Conservation (phyloP, 2,113 vertebrate species). For the Grammatotria lemairii region DNA sequence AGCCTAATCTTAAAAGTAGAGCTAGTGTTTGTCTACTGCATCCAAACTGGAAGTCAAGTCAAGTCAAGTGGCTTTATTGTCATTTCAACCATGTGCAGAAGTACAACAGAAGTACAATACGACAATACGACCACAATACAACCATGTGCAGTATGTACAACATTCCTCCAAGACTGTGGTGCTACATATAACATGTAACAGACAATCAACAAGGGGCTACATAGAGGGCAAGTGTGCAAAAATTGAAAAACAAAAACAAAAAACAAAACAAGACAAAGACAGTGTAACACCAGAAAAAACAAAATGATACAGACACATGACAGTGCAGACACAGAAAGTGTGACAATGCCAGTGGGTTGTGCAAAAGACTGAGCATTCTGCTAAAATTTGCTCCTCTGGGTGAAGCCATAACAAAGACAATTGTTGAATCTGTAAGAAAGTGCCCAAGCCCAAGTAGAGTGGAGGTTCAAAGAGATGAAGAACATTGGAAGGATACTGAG, state of each 20-base stretch:
- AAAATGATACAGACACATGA: not conserved
- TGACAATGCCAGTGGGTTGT: not conserved
- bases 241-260: not conserved
- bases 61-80: not conserved
- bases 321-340: not conserved
- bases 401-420: no score
- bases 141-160: not conserved
- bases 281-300: not conserved
- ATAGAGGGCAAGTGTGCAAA: not conserved
- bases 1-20: not conserved
- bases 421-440: no score
- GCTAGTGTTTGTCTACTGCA: not conserved
- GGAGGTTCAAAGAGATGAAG: not conserved
- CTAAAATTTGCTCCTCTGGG: not conserved
- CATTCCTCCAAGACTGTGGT: not conserved
- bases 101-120: not conserved
- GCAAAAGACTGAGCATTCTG: not conserved
- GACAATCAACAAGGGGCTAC: not conserved
- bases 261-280: not conserved
- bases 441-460: not conserved
- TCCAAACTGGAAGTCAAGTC: not conserved
- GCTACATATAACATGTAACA: not conserved
- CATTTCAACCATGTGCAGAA: not conserved
- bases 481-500: not conserved
- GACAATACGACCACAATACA: no score